Evolutionary conservation across 2,113 vertebrate species (phyloP).

Genomic region (Brachyhypopomus gauderio): DNA sequence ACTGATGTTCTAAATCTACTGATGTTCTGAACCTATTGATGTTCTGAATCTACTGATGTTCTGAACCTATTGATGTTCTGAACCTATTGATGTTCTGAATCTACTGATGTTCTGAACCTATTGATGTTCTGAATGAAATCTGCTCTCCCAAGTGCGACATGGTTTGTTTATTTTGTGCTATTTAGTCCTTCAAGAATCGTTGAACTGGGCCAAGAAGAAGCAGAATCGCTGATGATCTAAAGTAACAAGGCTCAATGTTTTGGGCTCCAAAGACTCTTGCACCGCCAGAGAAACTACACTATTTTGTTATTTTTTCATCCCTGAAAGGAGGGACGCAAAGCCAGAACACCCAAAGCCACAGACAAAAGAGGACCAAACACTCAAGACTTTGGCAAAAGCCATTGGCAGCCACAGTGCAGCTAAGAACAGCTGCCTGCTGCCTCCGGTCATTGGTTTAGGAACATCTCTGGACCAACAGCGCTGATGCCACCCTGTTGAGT

Average conservation of each 20-base stretch:
- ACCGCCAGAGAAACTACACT: slow-evolving; percentile 31
- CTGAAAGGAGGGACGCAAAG: slow-evolving; percentile 21
- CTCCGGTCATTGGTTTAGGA: slow-evolving; percentile 51
- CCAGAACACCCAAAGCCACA: slow-evolving; percentile 25
- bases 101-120: no score
- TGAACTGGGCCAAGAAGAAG: neutral
- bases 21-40: no score
- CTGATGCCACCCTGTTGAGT: slow-evolving; percentile 18
- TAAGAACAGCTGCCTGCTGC: slow-evolving; percentile 44
- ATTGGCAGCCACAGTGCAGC: slow-evolving; percentile 41
- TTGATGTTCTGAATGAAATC: no score
- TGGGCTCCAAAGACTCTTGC: slow-evolving; percentile 19
- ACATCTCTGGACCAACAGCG: slow-evolving; percentile 24
- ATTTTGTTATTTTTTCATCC: neutral
- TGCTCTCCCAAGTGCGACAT: neutral
- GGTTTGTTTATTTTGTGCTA: slow-evolving; percentile 18
- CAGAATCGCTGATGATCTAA: slow-evolving; percentile 28
- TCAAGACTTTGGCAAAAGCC: slow-evolving; percentile 48
- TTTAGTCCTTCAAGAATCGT: slow-evolving; percentile 41
- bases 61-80: neutral
- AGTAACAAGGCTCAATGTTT: slow-evolving; percentile 17
- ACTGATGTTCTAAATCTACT: no score
- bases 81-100: no score
- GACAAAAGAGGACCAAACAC: slow-evolving; percentile 48
- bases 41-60: no score